A percentile compares a stretch with the other conserved stretches of the same genome.
Evolutionary conservation across 92 coral and sea anemone species (phyloP).

Genomic region (Nematostella vectensis): DNA sequence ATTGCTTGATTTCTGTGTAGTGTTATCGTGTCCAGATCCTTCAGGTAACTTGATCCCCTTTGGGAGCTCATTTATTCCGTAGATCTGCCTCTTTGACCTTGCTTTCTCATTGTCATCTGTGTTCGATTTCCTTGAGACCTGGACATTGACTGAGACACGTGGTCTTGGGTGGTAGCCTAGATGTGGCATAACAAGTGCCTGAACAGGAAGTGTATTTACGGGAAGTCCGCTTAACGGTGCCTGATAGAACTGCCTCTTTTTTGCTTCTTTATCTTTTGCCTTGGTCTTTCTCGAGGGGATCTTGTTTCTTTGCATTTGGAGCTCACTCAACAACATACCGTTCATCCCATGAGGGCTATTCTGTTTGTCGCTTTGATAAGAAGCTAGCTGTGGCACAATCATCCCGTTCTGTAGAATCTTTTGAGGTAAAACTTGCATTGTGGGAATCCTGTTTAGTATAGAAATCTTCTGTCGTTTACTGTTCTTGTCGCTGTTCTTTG

Average conservation of each 20-base stretch:
- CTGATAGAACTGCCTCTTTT: slow-evolving; percentile 3
- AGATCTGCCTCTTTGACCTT: slow-evolving; percentile 38
- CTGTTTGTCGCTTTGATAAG: slow-evolving; percentile 17
- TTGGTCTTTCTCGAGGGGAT: slow-evolving; percentile 24
- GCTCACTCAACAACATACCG: slow-evolving; percentile 56
- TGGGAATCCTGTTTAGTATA: slow-evolving; percentile 62
- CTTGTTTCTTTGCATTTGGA: slow-evolving; percentile 44
- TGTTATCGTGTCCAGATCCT: slow-evolving; percentile 11
- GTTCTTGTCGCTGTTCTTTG: slow-evolving; percentile 8
- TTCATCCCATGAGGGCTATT: slow-evolving; percentile 16
- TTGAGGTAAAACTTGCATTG: slow-evolving; percentile 84
- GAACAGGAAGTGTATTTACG: slow-evolving; percentile 7
- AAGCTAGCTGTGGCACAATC: slow-evolving; percentile 48
- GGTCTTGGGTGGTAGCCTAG: slow-evolving; percentile 16
- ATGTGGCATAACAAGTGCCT: slow-evolving; percentile 10
- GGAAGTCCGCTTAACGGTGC: not conserved
- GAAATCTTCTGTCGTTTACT: slow-evolving; percentile 53
- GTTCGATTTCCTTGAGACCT: slow-evolving; percentile 28
- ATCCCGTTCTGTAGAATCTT: slow-evolving; percentile 64
- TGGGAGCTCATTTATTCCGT: slow-evolving; percentile 44
- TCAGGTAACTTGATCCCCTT: slow-evolving; percentile 15
- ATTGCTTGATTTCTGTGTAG: not conserved
- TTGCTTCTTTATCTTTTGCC: slow-evolving; percentile 1
- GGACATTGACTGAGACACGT: slow-evolving; percentile 43
- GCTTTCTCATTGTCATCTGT: not conserved